Percentiles rank a stretch among this genome's conserved stretches.
These are phyloP conservation scores for Melanostoma scalare DNA, from an alignment of 2,888 invertebrate genomes.

Conservation along the genomic window DNA sequence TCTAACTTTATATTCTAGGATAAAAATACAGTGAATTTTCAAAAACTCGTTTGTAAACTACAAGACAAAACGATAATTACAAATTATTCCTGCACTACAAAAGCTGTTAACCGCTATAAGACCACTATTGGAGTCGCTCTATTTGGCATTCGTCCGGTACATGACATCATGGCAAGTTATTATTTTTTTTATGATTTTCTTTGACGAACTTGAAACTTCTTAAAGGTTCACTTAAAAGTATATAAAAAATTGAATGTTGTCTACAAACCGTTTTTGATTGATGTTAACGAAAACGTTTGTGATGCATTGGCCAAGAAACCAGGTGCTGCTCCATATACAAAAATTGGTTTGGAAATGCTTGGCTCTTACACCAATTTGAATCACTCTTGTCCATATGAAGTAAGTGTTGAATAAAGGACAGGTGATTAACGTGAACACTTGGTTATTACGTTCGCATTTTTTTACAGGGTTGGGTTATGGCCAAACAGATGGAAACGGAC, in stretches of 20 bases:
- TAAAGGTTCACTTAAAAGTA: background rate
- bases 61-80: background rate
- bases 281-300: constrained; percentile 12
- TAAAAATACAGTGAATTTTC: background rate
- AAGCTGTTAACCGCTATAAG: constrained; percentile 10
- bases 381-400: constrained; percentile 20
- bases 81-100: background rate
- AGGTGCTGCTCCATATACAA: background rate
- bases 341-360: background rate
- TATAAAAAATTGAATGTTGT: constrained; percentile 19
- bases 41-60: background rate
- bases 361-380: constrained; percentile 1
- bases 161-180: background rate
- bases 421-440: no score
- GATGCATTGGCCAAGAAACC: background rate
- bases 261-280: background rate
- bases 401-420: background rate
- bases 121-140: background rate
- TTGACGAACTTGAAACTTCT: no score
- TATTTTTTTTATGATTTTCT: no score
- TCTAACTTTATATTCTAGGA: no score
- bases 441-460: background rate
- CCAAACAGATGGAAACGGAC: constrained; percentile 8
- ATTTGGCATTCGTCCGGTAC: background rate
- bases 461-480: constrained; percentile 6